Base-by-base conservation (phyloP, 2,113 vertebrate genomes). In the Nyctibius bracteatus region DNA sequence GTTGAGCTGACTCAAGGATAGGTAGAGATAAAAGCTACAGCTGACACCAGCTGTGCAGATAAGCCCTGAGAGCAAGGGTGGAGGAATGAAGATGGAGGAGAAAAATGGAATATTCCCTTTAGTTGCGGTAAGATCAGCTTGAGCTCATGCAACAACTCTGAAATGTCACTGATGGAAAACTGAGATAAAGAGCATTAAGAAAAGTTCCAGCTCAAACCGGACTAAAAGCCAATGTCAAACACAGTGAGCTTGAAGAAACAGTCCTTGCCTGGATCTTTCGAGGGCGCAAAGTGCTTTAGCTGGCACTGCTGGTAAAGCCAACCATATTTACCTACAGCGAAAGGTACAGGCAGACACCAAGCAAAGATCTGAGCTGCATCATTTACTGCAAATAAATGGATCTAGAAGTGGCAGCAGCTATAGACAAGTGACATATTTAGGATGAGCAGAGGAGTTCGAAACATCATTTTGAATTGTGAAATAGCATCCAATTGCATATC, bases 11-110 rank as follows among this genome's bases (percentile, higher is more conserved):
- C 72, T 67, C 47, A 74, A 78, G 88, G 51, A 67, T 11, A 84
- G 75, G 72, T 24, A 81, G 55, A 96, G 80, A 88, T 71, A 94
- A 91, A 92, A 92, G 55, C 55, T 91, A 21, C 46, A 70, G 80
- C 63, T 88, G 88, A 67, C 77, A 96, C 43, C 72, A 78, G 59
- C 79, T 88, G 66, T 54, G 71, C 71, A 70, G 90, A 88, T 91
- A 89, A 96, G 27, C 51, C 46, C 30, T 4, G 55, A 86, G 21
- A 91, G 80, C 80, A 88, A 63, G 43, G 57, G 59, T 55, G 27
- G 43, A 71, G 27, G 83, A 91, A 83, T 43, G 75, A 88, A 85
- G 72, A 67, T 30, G 33, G 68, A 86, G 37, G 21, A 72, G 51
- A 74, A 94, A 94, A 94, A 90, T 11, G 18, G 20, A 90, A 86